Evolutionary conservation across 2,888 invertebrate species (phyloP).

Genomic region (Catocala nupta): DNA sequence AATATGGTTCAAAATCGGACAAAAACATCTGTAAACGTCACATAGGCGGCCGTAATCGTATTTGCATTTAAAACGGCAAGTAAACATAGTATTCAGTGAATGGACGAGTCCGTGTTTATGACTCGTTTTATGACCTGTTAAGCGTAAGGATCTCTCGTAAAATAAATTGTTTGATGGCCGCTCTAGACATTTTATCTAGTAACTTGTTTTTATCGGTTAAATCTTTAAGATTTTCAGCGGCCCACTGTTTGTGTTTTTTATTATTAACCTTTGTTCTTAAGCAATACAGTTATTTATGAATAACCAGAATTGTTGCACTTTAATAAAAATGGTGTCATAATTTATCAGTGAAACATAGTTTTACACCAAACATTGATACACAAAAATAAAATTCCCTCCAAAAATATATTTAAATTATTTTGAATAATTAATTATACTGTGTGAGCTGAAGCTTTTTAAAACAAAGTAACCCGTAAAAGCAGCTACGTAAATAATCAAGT

Average conservation of each 20-base stretch:
- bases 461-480: conserved; percentile 3
- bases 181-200: conserved; percentile 52
- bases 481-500: conserved; percentile 8
- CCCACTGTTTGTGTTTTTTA: not conserved
- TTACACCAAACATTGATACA: too few relatives aligned
- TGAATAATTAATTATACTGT: conserved; percentile 10
- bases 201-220: conserved; percentile 52
- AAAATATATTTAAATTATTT: too few relatives aligned
- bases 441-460: conserved; percentile 11
- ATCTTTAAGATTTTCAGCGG: conserved; percentile 52
- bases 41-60: conserved; percentile 70
- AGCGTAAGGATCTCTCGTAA: conserved; percentile 83
- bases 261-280: not conserved
- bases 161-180: conserved; percentile 77
- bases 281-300: not conserved
- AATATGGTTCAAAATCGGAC: conserved; percentile 60
- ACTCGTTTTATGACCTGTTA: conserved; percentile 84
- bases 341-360: too few relatives aligned
- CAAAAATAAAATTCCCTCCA: too few relatives aligned
- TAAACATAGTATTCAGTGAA: conserved; percentile 83
- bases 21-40: conserved; percentile 65
- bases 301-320: too few relatives aligned
- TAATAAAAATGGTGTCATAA: too few relatives aligned
- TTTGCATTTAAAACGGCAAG: conserved; percentile 85
- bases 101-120: conserved; percentile 81